A percentile compares a stretch with the other conserved stretches of the same genome.
These are phyloP conservation scores for Papilio machaon DNA, from an alignment of 1,140 invertebrate species.

Conservation along the genomic window DNA sequence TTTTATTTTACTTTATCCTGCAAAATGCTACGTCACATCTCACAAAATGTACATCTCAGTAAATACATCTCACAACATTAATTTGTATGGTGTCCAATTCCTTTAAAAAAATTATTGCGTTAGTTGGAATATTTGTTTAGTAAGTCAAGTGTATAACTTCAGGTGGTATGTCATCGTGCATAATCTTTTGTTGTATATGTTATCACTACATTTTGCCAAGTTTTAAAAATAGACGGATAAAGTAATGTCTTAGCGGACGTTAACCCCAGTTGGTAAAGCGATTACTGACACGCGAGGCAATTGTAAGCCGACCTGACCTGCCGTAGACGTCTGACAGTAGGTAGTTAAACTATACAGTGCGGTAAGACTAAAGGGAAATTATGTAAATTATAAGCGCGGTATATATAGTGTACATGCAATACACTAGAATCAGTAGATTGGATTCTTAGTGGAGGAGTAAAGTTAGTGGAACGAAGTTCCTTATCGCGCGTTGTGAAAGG, in stretches of 20 bases:
- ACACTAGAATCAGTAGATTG: no score
- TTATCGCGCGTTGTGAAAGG: no score
- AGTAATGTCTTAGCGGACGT: slow-evolving; percentile 15
- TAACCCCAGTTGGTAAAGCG: slow-evolving; percentile 17
- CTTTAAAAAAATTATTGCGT: neutral
- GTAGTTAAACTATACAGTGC: neutral
- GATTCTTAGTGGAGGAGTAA: no score
- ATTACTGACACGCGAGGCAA: slow-evolving; percentile 12
- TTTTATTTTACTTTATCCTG: neutral
- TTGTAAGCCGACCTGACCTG: slow-evolving; percentile 16
- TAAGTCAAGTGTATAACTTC: no score
- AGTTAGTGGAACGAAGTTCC: no score
- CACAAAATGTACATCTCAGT: neutral
- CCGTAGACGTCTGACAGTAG: slow-evolving; percentile 8
- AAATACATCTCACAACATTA: neutral
- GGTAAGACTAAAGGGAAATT: slow-evolving; percentile 16
- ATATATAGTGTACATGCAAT: neutral
- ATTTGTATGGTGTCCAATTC: neutral
- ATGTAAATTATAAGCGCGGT: neutral
- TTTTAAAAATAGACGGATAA: slow-evolving; percentile 9
- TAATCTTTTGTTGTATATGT: neutral
- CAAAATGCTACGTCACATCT: neutral
- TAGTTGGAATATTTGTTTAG: neutral
- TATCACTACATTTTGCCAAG: slow-evolving; percentile 8
- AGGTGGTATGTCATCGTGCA: neutral